Percentiles rank a stretch among this genome's conserved stretches.
phyloP scores from a whole-genome alignment of 2,797 vertebrate genomes.

The Sternotherus odoratus region DNA sequence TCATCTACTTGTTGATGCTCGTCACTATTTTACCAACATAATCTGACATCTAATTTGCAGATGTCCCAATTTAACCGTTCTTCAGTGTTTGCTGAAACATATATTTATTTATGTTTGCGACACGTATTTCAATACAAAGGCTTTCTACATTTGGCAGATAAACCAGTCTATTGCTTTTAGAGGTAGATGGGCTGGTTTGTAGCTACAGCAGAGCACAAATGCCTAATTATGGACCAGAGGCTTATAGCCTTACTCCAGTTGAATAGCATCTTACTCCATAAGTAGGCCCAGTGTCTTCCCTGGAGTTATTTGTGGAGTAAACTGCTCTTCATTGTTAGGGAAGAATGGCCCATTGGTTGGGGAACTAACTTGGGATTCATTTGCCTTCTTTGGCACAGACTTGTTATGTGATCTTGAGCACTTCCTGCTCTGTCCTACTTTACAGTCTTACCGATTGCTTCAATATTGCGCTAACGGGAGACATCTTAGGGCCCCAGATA shows the following conservation, averaged over 20 bases:
- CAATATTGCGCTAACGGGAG: not conserved
- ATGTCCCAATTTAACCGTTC: constrained; percentile 67
- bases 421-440: not conserved
- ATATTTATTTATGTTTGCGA: constrained; percentile 68
- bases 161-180: constrained; percentile 44
- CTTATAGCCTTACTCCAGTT: not conserved
- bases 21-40: constrained; percentile 50
- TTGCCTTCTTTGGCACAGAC: not conserved
- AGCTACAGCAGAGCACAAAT: not conserved
- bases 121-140: constrained; percentile 47
- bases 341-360: not conserved
- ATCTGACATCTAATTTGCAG: constrained; percentile 67
- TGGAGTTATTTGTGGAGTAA: not conserved
- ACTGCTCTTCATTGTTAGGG: not conserved
- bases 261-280: not conserved
- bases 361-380: not conserved
- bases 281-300: not conserved
- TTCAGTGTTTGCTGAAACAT: constrained; percentile 67
- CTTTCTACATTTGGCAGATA: constrained; percentile 51
- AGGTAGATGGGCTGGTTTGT: not conserved
- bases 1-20: constrained; percentile 67
- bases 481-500: not conserved
- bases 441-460: not conserved
- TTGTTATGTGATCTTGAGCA: not conserved
- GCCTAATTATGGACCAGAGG: not conserved